Base-by-base conservation (phyloP, 2,113 vertebrate species). In the Lagopus leucura region DNA sequence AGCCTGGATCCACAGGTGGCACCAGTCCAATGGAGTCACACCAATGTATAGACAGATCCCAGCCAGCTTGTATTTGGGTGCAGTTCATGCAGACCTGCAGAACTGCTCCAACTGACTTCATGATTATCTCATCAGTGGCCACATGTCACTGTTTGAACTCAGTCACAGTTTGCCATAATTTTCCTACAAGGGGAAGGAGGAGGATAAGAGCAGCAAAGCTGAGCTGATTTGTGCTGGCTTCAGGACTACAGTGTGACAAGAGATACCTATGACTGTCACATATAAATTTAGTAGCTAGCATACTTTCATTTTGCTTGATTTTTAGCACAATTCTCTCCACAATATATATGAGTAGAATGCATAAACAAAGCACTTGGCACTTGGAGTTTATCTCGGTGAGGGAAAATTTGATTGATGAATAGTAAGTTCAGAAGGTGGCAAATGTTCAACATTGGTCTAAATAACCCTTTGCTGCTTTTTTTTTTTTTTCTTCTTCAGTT, bases 341-440 rank as follows among this genome's bases (percentile, higher is more conserved):
- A 86, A 84, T 93, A 94, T 93, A 94, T 94, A 82, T 54, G 27
- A 95, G 70, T 36, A 88, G 94, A 88, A 92, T 66, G 66, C 83
- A 95, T 92, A 96, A 95, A 95, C 93, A 90, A 96, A 92, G 61
- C 0, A 0, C 83, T 78, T 95, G 86, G 82, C 90, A 95, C 88
- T 94, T 91, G 80, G 58, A 86, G 82, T 93, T 96, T 96, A 88
- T 96, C 91, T 88, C 82, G 45, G 58, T 88, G 95, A 92, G 8
- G 0, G 88, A 93, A 95, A 92, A 86, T 93, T 88, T 96, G 95
- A 94, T 92, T 82, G 88, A 96, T 81, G 76, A 82, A 65, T 74
- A 86, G 32, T 83, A 95, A 95, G 90, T 94, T 97, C 90, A 94
- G 63, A 91, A 90, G 92, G 90, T 92, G 73, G 91, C 86, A 92